These are phyloP conservation scores for Eurois occulta DNA, from an alignment of 2,888 invertebrate genomes.

Conservation along the genomic window DNA sequence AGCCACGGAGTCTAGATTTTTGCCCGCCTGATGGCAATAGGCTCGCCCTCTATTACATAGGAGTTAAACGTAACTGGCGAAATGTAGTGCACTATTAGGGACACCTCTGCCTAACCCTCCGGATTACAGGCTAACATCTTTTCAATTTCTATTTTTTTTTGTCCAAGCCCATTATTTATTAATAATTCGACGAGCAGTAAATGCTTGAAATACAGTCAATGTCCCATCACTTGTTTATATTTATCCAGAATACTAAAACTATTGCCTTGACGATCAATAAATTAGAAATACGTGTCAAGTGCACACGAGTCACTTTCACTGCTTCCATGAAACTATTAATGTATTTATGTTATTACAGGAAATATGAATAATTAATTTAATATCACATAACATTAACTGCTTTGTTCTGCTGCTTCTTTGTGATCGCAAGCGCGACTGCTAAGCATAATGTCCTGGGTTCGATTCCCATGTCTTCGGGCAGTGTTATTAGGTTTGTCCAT, in stretches of 20 bases:
- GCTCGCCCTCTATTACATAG: too few species aligned
- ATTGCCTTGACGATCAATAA: constrained; percentile 32
- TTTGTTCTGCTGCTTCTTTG: too few species aligned
- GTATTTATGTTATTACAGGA: constrained; percentile 14
- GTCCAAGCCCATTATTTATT: neutral
- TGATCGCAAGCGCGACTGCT: too few species aligned
- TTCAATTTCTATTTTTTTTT: neutral
- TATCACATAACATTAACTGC: neutral
- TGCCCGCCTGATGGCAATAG: too few species aligned
- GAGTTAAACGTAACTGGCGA: too few species aligned
- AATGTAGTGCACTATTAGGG: too few species aligned
- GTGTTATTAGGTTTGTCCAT: too few species aligned
- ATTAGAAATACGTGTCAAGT: constrained; percentile 35
- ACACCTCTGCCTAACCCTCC: too few species aligned
- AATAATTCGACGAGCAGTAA: neutral
- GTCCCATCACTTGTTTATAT: neutral
- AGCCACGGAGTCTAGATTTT: too few species aligned
- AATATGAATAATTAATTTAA: neutral
- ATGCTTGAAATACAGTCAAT: neutral
- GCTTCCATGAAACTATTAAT: constrained; percentile 37
- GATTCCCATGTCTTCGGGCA: too few species aligned
- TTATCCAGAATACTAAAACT: neutral
- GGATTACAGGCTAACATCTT: neutral
- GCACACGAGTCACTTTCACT: constrained; percentile 40
- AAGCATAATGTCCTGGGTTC: too few species aligned